Percentiles rank a stretch among this genome's conserved stretches.
These are phyloP conservation scores for Pecten maximus DNA, from an alignment of 2,888 invertebrate genomes.

Conservation along the genomic window DNA sequence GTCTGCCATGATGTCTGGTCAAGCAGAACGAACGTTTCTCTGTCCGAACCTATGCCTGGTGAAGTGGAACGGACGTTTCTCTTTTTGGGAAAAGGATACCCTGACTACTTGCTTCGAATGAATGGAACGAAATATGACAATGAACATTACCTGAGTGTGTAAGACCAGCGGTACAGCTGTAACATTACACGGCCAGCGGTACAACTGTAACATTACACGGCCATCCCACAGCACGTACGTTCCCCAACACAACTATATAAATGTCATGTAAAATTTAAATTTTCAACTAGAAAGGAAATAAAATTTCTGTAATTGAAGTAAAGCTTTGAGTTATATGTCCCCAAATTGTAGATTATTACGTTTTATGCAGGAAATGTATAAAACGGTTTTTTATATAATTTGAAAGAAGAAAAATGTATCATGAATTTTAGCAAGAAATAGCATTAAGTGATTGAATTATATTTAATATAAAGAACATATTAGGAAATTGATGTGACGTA, in stretches of 20 bases:
- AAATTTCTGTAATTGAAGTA: slow-evolving; percentile 28
- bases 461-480: slow-evolving; percentile 4
- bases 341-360: neutral
- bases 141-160: too few species aligned
- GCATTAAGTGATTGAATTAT: neutral
- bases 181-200: neutral
- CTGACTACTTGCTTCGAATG: too few species aligned
- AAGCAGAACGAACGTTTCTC: neutral
- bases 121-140: too few species aligned
- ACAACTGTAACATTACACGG: neutral
- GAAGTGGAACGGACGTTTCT: too few species aligned
- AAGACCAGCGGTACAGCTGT: neutral
- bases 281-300: neutral
- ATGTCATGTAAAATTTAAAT: neutral
- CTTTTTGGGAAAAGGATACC: too few species aligned
- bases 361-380: slow-evolving; percentile 32
- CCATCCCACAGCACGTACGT: neutral
- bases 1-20: neutral
- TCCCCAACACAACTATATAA: neutral
- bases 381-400: neutral
- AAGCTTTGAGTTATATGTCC: neutral
- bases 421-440: neutral
- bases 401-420: neutral
- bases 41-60: neutral
- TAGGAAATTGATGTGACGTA: neutral